Evolutionary conservation across 2,797 vertebrate genomes (phyloP).

Genomic region (Sebastes minor): DNA sequence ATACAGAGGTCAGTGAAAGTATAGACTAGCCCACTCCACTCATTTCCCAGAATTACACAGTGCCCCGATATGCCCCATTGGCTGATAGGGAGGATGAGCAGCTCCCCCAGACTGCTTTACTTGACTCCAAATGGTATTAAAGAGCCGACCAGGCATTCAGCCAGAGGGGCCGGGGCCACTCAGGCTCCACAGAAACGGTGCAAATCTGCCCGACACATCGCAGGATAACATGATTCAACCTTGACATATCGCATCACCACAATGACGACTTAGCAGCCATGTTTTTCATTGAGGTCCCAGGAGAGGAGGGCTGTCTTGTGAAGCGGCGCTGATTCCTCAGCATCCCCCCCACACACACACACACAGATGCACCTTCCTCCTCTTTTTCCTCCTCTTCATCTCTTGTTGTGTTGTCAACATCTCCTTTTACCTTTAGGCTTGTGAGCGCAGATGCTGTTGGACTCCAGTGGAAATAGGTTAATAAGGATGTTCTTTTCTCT

Average conservation of each 20-base stretch:
- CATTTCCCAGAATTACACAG: conserved; percentile 55
- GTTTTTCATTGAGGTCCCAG: conserved; percentile 39
- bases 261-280: conserved; percentile 41
- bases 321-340: conserved; percentile 18
- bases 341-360: neutral
- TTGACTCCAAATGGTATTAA: conserved; percentile 67
- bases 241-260: conserved; percentile 52
- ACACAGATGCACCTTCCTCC: neutral
- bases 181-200: conserved; percentile 39
- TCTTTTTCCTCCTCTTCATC: conserved; percentile 3
- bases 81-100: conserved; percentile 58
- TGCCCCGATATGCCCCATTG: conserved; percentile 35
- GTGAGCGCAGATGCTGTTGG: neutral
- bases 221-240: conserved; percentile 62
- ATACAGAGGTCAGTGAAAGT: conserved; percentile 40
- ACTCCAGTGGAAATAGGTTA: neutral
- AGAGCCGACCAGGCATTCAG: conserved; percentile 44
- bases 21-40: conserved; percentile 47
- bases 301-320: conserved; percentile 18
- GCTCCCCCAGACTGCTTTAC: conserved; percentile 64
- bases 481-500: neutral
- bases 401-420: conserved; percentile 1
- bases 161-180: conserved; percentile 48
- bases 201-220: conserved; percentile 15
- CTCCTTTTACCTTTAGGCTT: neutral